Evolutionary conservation across 2,888 invertebrate genomes (phyloP), one percentile per base, ranked within the genome.

Genomic region (Amphipoea oculea): DNA sequence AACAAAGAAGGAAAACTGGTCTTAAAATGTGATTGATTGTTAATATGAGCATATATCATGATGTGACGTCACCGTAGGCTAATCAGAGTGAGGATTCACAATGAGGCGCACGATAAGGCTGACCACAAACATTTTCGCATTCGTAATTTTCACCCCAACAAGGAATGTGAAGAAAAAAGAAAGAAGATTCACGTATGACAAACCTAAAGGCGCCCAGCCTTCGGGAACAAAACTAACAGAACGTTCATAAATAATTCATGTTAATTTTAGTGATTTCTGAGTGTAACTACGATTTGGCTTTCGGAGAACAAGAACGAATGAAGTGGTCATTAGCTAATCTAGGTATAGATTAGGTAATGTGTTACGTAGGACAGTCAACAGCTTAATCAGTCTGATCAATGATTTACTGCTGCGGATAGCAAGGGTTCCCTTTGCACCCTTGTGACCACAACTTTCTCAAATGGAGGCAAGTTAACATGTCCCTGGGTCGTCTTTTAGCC

Each of bases 1-100:
- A 75, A 76, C 63, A 17, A 23, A 78, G 23, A 57, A 78, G 63
- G 36, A 69, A 69, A 69, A 65, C 36, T 65, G 65, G 65, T 65
- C 11, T 65, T 65, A 20, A 20, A 29, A 69, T 29, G 20, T 45
- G 6, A 45, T n/a, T 66, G 54, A 54, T 54, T 20, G 54, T 20
- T 20, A 54, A 20, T 23, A 67, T 29, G 14, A 48, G 45, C 20
- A 9, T 72, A 11, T 40, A 68, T 20, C 20, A 48, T 48, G 3
- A 20, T 9, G 20, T 77, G 62, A 76, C 40, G 62, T 76, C 78
- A 76, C 23, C 14, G 29, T 29, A 40, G 3, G 48, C 40, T n/a
- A 14, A 48, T 12, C 17, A 45, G 11, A 36, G 45, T 57, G 45
- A 36, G 36, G 20, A 3, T 62, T 60, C n/a, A 17, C 45, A 45